Evolutionary conservation across 2,888 invertebrate species (phyloP), one percentile per base, ranked within the genome.

Genomic region (Pristionchus japonicus): DNA sequence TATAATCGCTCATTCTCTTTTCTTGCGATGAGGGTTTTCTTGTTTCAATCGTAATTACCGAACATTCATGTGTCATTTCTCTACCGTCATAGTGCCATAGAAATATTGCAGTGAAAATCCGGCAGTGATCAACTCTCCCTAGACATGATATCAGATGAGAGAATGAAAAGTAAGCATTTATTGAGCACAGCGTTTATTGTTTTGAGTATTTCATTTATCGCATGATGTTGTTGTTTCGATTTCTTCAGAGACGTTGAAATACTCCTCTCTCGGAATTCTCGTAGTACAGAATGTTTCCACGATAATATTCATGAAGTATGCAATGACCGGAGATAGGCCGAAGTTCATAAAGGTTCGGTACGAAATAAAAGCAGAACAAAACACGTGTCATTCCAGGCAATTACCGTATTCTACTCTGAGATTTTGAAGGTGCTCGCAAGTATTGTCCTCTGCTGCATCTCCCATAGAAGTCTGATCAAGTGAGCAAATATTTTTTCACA

Each of bases 261-360:
- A 98, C 95, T 95, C 97, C 40, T 98, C 98, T 95, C 96, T 99
- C 93, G 96, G 98, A 67, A 97, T 97, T 70, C 96, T 99, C 91
- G 98, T 98, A 0, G 95, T 99, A 83, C 99, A 99, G 96, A 99
- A 99, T 97, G 98, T 99, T 15, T 96, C 97, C 80, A 96, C 99
- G 91, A 98, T 98, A 17, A 96, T 99, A 84, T 97, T 98, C 95
- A 98, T 99, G 98, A 96, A 98, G 88, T 92, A 91, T 90, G 92
- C 93, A 7, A 92, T 92, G 89, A 92, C 92, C 31, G 92, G 93
- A 67, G 90, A 92, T 87, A 88, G 91, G 86, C 90, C 91, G 23
- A 91, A 90, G 88, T 94, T 94, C 74, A 85, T 93, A 34, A 93
- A 93, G 90, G 91, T 91, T 11, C 17, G 9, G 43, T n/a, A 3